phyloP scores from a whole-genome alignment of 2,113 vertebrate genomes.

The Felis chaus region DNA sequence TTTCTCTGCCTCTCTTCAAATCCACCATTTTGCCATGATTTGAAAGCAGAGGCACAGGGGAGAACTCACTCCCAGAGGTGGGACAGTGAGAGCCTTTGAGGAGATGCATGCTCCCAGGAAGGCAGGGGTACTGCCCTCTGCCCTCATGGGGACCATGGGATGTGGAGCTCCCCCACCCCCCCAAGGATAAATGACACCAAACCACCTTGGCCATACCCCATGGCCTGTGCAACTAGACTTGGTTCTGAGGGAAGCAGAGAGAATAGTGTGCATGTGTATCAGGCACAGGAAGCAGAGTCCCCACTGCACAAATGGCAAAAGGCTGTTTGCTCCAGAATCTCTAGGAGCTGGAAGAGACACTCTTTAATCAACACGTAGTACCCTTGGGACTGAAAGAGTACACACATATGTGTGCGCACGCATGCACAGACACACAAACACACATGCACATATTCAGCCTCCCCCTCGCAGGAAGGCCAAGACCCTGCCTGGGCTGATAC shows the following conservation, averaged over 20 bases:
- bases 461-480: neutral
- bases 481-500: neutral
- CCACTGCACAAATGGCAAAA: neutral
- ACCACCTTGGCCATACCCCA: neutral
- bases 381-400: neutral
- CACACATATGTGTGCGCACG: rapidly evolving
- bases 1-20: neutral
- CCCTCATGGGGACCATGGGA: neutral
- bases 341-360: neutral
- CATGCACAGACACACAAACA: rapidly evolving
- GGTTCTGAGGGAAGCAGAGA: neutral
- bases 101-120: neutral
- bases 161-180: rapidly evolving
- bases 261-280: rapidly evolving
- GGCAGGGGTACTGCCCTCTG: rapidly evolving
- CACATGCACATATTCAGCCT: neutral
- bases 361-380: neutral
- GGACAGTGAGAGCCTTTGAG: neutral
- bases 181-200: neutral
- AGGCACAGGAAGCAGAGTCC: neutral
- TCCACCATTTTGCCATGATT: neutral
- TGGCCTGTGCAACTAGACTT: neutral
- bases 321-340: neutral
- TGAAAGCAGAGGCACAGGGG: neutral
- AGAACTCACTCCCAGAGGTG: neutral